Conservation (phyloP, 2,888 invertebrate species). For the Hemaris fuciformis region DNA sequence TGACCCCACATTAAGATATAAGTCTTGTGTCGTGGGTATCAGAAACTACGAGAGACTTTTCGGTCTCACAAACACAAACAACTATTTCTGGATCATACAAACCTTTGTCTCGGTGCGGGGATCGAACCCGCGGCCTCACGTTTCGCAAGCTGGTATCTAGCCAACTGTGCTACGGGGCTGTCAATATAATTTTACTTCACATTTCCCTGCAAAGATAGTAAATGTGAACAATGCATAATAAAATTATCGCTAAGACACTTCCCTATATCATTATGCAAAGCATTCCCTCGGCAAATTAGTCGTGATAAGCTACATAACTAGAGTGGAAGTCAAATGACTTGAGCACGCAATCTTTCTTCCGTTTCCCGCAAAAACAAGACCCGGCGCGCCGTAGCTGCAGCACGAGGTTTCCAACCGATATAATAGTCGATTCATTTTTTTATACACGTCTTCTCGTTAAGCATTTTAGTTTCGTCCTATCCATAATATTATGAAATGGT, state of each 20-base stretch:
- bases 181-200: too few relatives aligned
- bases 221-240: not conserved
- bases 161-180: too few relatives aligned
- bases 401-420: not conserved
- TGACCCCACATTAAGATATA: too few relatives aligned
- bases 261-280: not conserved
- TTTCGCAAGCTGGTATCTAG: too few relatives aligned
- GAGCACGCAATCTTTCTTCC: not conserved
- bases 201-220: not conserved
- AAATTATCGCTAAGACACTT: not conserved
- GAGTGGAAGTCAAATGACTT: not conserved
- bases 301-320: not conserved
- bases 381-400: not conserved
- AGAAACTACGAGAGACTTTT: too few relatives aligned
- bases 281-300: not conserved
- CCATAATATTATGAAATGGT: too few relatives aligned
- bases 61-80: too few relatives aligned
- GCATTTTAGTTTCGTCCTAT: not conserved
- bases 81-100: too few relatives aligned
- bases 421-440: slow-evolving; percentile 7
- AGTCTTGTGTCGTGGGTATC: too few relatives aligned
- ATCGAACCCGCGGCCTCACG: too few relatives aligned
- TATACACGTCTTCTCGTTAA: not conserved
- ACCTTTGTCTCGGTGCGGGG: too few relatives aligned
- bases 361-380: not conserved